Evolutionary conservation across 2,113 vertebrate species (phyloP).

Genomic region (Morone saxatilis): DNA sequence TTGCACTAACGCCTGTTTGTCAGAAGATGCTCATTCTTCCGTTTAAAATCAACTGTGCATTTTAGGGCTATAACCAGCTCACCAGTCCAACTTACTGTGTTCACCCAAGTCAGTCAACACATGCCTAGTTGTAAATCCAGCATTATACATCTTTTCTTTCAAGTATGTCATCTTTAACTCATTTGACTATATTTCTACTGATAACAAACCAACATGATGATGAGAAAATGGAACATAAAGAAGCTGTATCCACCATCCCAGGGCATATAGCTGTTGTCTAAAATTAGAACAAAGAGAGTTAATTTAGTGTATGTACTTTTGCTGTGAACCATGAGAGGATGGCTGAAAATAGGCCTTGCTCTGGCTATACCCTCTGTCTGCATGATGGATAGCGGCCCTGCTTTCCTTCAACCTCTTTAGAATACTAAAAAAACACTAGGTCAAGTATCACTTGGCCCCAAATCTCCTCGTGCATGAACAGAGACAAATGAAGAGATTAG

Average conservation of each 20-base stretch:
- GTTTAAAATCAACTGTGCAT: background rate
- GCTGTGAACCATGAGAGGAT: constrained; percentile 51
- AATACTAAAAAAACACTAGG: constrained; percentile 55
- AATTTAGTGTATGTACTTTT: constrained; percentile 15
- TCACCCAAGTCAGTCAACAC: background rate
- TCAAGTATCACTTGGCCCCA: constrained; percentile 56
- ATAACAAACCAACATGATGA: background rate
- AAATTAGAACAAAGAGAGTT: constrained; percentile 28
- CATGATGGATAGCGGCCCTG: constrained; percentile 74
- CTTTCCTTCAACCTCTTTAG: constrained; percentile 63
- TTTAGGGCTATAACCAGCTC: background rate
- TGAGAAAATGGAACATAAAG: constrained; percentile 1
- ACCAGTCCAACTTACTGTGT: background rate
- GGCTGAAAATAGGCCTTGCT: constrained; percentile 69
- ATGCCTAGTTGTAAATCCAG: background rate
- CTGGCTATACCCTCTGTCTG: constrained; percentile 60
- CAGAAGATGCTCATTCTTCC: background rate
- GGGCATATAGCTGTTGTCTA: background rate
- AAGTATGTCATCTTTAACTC: background rate
- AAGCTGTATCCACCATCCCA: background rate
- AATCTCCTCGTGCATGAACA: constrained; percentile 32
- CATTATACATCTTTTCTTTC: background rate
- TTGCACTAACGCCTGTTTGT: constrained; percentile 1
- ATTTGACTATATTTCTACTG: constrained; percentile 3
- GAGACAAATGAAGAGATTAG: constrained; percentile 37